Evolutionary conservation across 2,797 vertebrate genomes (phyloP).

Genomic region (Poecilia gillii): DNA sequence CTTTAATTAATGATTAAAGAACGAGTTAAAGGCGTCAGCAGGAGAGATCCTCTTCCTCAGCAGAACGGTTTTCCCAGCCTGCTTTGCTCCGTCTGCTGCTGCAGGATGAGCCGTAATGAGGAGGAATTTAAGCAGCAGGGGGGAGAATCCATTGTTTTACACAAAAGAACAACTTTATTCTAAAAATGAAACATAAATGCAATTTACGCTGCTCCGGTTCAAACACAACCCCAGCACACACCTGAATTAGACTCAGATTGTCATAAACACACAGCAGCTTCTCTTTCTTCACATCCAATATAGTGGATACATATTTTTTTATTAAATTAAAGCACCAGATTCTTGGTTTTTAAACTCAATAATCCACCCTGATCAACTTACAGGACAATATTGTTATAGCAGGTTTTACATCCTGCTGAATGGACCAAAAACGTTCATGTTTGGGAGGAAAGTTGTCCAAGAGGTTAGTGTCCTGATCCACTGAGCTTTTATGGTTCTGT

Average conservation of each 20-base stretch:
- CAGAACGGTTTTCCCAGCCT: conserved; percentile 1
- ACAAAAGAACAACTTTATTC: background rate
- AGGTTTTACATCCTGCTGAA: background rate
- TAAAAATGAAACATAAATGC: background rate
- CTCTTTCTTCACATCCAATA: background rate
- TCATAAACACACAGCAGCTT: background rate
- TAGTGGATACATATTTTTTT: background rate
- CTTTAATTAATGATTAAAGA: conserved; percentile 29
- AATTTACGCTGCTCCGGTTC: background rate
- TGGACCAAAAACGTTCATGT: background rate
- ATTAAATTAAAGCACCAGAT: background rate
- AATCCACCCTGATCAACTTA: background rate
- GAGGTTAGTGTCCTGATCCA: background rate
- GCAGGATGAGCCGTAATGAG: conserved; percentile 21
- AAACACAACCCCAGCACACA: background rate
- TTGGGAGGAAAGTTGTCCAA: background rate
- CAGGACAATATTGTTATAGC: background rate
- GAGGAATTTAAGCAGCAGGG: conserved; percentile 15
- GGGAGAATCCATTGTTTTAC: background rate
- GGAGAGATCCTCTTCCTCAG: conserved; percentile 6
- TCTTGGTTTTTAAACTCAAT: background rate
- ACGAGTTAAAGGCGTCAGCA: conserved; percentile 1
- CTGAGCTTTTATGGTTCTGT: background rate
- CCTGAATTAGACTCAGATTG: background rate
- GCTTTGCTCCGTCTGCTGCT: conserved; percentile 10